Base-by-base conservation (phyloP, 2,888 invertebrate genomes). In the Ophonus ardosiacus region DNA sequence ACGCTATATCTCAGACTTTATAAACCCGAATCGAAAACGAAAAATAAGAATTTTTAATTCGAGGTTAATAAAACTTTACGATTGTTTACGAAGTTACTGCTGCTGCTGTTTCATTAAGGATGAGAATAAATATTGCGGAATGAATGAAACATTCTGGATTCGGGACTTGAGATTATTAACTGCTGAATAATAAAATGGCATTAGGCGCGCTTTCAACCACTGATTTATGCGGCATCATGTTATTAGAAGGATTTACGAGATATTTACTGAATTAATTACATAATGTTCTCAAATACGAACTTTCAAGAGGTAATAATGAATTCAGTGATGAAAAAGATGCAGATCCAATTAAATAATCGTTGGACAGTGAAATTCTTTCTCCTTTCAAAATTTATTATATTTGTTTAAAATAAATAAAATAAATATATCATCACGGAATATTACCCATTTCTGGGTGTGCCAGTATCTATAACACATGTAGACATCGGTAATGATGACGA, bases 31-130 rank as follows among this genome's bases (percentile, higher is more conserved):
- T 78, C 57, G 57, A 57, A 78, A 78, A 78, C 21, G 78, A 78
- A 78, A 78, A 78, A 78, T 57, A 76, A 56, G 57, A 78, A 57
- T 78, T 78, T 78, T 78, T 78, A 76, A 76, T 78, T 78, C 57
- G 56, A 57, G 57, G 56, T 56, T 56, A 78, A 78, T 78, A 78
- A 78, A 78, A 78, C 57, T 78, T 78, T 57, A 78, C 78, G 21
- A 57, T 57, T 78, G 78, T 78, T 78, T 78, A 78, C 51, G 43
- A 31, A 57, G 43, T 40, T 21, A 3, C 13, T 51, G 43, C 4
- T 51, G 5, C 31, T n/a, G 38, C 31, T 31, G 4, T 71, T 71
- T 71, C 38, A 71, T 71, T 71, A 71, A 1, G 38, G 10, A 15
- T 71, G 24, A 10, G 71, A 71, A 74, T 74, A 74, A 40, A 51